These are phyloP conservation scores for Anticlea derivata DNA, from an alignment of 2,888 invertebrate species.

Conservation along the genomic window DNA sequence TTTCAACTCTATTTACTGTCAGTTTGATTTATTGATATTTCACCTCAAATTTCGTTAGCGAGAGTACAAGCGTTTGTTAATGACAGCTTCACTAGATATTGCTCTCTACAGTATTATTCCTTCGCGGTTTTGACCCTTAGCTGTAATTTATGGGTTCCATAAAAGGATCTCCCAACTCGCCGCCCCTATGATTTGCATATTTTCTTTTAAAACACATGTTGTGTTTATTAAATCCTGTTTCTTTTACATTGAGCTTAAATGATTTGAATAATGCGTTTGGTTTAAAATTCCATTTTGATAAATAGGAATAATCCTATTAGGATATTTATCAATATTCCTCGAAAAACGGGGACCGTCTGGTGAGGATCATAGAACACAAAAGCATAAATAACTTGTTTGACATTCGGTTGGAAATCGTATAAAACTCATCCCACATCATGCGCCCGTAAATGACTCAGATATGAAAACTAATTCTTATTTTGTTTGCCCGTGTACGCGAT, in stretches of 20 bases:
- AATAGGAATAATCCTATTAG: no score
- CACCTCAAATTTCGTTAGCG: no score
- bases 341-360: no score
- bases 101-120: neutral
- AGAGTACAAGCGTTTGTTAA: slow-evolving; percentile 1
- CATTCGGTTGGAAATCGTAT: neutral
- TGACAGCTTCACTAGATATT: neutral
- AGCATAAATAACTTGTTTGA: neutral
- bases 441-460: slow-evolving; percentile 15
- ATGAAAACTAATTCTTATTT: slow-evolving; percentile 22
- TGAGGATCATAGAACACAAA: neutral
- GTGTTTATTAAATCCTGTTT: slow-evolving; percentile 38
- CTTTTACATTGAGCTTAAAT: slow-evolving; percentile 7
- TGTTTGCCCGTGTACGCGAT: slow-evolving; percentile 20
- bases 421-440: slow-evolving; percentile 3
- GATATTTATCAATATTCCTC: no score
- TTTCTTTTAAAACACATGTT: slow-evolving; percentile 51
- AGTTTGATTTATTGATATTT: no score
- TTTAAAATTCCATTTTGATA: no score
- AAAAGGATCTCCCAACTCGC: slow-evolving; percentile 45
- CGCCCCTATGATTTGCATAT: slow-evolving; percentile 56
- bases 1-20: no score
- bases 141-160: slow-evolving; percentile 50
- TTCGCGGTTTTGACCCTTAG: slow-evolving; percentile 27
- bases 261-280: slow-evolving; percentile 1